phyloP scores from a whole-genome alignment of 1,140 invertebrate genomes.

The Leucophenga varia region DNA sequence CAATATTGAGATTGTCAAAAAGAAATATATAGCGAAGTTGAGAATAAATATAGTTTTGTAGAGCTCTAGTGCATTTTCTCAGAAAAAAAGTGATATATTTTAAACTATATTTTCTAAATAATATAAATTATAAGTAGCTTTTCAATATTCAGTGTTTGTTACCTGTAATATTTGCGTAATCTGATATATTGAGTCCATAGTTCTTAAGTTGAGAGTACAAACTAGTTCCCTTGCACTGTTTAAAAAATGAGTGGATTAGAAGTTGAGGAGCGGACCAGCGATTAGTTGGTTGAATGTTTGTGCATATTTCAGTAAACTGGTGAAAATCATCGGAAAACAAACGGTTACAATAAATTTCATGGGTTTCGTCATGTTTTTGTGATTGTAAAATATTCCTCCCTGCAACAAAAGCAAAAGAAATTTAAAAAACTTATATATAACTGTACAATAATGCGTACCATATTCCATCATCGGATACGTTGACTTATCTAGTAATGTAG shows the following conservation, averaged over 20 bases:
- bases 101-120: no score
- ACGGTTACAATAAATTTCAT: slow-evolving; percentile 60
- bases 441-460: background rate
- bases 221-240: slow-evolving; percentile 58
- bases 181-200: slow-evolving; percentile 19
- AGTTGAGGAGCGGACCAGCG: slow-evolving; percentile 68
- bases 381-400: slow-evolving; percentile 27
- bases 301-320: slow-evolving; percentile 70
- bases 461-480: slow-evolving; percentile 60
- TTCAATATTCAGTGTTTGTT: no score
- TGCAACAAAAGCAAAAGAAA: slow-evolving; percentile 26
- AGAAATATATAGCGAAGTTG: no score
- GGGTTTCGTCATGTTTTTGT: slow-evolving; percentile 21
- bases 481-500: slow-evolving; percentile 75
- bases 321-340: slow-evolving; percentile 75
- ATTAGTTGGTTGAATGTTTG: slow-evolving; percentile 60
- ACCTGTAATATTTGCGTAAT: slow-evolving; percentile 23
- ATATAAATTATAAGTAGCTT: no score
- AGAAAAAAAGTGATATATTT: no score
- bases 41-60: no score
- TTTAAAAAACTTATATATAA: background rate
- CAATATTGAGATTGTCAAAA: no score
- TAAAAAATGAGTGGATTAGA: slow-evolving; percentile 75
- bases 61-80: no score
- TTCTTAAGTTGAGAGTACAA: slow-evolving; percentile 34